Conservation (phyloP, 2,113 vertebrate genomes). For the Edolisoma coerulescens region DNA sequence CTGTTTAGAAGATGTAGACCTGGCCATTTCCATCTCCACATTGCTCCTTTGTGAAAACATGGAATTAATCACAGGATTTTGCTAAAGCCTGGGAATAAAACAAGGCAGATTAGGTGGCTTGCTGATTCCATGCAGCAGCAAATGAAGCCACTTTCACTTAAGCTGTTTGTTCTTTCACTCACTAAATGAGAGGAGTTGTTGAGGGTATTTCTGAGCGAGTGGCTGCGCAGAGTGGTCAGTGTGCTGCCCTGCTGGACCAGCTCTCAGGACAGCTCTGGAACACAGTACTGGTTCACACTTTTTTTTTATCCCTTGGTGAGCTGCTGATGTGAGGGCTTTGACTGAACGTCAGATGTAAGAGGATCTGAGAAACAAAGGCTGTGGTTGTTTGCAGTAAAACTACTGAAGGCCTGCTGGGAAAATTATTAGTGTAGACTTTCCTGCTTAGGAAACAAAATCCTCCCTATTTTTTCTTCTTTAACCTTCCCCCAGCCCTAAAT, state of each 20-base stretch:
- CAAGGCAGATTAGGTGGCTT: background rate
- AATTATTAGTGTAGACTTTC: slow-evolving; percentile 80
- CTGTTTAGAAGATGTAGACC: background rate
- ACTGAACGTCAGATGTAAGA: slow-evolving; percentile 72
- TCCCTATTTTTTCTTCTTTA: slow-evolving; percentile 42
- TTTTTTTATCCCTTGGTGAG: slow-evolving; percentile 33
- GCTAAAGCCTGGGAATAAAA: background rate
- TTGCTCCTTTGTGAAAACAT: background rate
- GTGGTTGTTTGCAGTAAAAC: slow-evolving; percentile 71
- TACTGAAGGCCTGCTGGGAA: slow-evolving; percentile 77
- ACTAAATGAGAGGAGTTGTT: background rate
- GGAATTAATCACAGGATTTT: background rate
- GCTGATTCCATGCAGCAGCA: background rate
- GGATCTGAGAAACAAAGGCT: slow-evolving; percentile 79
- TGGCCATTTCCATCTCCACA: background rate
- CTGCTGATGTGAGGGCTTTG: slow-evolving; percentile 72
- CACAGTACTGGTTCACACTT: background rate
- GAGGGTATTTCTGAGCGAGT: background rate
- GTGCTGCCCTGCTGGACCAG: background rate
- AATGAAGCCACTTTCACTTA: background rate
- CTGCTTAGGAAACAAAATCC: slow-evolving; percentile 77
- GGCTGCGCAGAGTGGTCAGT: background rate
- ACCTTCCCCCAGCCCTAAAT: slow-evolving; percentile 28
- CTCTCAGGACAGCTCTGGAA: slow-evolving; percentile 34
- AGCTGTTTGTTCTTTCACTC: background rate